Evolutionary conservation across 1,140 invertebrate genomes (phyloP).

Genomic region (Ganaspis sp.): DNA sequence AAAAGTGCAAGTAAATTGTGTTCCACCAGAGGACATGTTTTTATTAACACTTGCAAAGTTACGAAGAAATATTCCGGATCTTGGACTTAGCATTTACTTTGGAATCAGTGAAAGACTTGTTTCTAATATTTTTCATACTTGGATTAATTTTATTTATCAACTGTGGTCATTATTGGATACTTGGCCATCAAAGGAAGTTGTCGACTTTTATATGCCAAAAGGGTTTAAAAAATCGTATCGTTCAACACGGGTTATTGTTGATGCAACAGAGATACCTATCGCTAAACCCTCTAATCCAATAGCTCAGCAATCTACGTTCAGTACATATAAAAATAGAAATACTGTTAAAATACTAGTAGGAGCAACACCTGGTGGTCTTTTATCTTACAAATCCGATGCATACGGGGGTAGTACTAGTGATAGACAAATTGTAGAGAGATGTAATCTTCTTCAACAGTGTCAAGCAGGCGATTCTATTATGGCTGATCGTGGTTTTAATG

Average conservation of each 20-base stretch:
- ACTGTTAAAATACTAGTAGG: slow-evolving; percentile 50
- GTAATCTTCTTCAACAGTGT: slow-evolving; percentile 22
- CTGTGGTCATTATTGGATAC: slow-evolving; percentile 54
- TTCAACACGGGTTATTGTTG: slow-evolving; percentile 57
- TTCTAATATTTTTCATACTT: slow-evolving; percentile 55
- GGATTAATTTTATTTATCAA: slow-evolving; percentile 56
- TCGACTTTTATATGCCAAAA: slow-evolving; percentile 53
- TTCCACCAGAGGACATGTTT: no score
- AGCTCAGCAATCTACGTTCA: slow-evolving; percentile 60
- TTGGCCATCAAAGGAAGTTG: slow-evolving; percentile 56
- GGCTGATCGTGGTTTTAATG: not conserved
- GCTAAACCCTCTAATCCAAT: slow-evolving; percentile 45
- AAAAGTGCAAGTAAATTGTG: no score
- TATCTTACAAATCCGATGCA: not conserved
- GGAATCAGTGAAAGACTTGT: slow-evolving; percentile 33
- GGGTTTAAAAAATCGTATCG: slow-evolving; percentile 56
- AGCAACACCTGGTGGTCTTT: slow-evolving; percentile 27
- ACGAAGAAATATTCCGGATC: no score
- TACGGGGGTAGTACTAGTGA: slow-evolving; percentile 35
- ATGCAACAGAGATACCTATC: slow-evolving; percentile 59
- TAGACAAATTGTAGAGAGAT: slow-evolving; percentile 32
- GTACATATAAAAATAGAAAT: slow-evolving; percentile 54
- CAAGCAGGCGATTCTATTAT: not conserved
- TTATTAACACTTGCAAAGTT: no score
- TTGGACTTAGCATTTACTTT: no score